Percentiles rank a stretch among this genome's conserved stretches.
Conservation (phyloP, 2,113 vertebrate species). For the Prunella fulvescens region DNA sequence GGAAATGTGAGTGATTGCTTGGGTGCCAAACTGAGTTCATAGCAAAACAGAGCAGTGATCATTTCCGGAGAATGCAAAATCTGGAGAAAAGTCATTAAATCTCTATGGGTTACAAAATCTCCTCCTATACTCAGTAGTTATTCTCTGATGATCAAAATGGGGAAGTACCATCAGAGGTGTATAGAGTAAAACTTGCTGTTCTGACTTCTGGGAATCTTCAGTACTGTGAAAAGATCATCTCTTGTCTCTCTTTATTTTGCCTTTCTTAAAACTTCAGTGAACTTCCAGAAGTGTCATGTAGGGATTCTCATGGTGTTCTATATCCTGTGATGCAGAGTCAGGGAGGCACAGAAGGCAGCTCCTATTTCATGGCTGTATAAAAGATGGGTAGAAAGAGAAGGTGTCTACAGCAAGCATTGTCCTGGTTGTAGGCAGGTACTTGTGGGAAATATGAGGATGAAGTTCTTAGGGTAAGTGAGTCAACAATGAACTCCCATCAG, state of each 20-base stretch:
- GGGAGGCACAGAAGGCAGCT: background rate
- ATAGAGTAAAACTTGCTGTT: background rate
- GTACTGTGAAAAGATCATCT: background rate
- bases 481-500: background rate
- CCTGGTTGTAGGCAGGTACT: background rate
- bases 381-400: background rate
- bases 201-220: background rate
- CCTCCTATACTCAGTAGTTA: background rate
- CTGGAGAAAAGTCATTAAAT: background rate
- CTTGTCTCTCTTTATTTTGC: background rate
- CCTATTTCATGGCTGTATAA: background rate
- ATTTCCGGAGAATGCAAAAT: background rate
- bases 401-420: accelerated
- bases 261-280: background rate
- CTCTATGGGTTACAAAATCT: background rate
- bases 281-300: background rate
- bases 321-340: background rate
- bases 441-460: background rate
- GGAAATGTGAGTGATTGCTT: accelerated
- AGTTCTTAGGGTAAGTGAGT: background rate
- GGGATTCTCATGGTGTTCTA: background rate
- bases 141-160: background rate
- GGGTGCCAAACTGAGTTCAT: background rate
- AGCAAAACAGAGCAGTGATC: background rate
- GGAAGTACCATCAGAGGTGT: background rate